These are phyloP conservation scores for Nixonia krombeini DNA, from an alignment of 1,140 invertebrate genomes.

Conservation along the genomic window DNA sequence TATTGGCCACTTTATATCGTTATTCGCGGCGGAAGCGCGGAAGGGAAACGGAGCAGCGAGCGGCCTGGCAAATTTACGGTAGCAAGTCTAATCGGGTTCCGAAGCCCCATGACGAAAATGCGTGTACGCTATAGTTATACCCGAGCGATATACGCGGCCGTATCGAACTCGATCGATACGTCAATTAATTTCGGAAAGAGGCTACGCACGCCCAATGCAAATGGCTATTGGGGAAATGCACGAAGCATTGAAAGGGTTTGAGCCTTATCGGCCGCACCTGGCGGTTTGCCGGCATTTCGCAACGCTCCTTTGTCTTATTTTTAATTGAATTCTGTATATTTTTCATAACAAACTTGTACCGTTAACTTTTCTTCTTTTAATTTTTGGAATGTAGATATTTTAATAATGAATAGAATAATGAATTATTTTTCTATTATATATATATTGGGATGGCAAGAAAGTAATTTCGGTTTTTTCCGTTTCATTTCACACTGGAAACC, in stretches of 20 bases:
- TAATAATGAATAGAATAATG: too few relatives aligned
- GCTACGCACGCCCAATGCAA: constrained; percentile 51
- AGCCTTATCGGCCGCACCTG: constrained; percentile 45
- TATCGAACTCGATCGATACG: constrained; percentile 56
- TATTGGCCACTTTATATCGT: constrained; percentile 38
- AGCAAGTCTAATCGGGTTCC: constrained; percentile 37
- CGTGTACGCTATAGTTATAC: constrained; percentile 21
- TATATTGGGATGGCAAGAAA: too few relatives aligned
- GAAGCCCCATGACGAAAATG: constrained; percentile 43
- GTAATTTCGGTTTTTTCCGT: too few relatives aligned
- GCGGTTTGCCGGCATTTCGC: constrained; percentile 22
- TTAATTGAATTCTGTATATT: not conserved
- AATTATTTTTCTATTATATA: too few relatives aligned
- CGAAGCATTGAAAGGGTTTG: constrained; percentile 39
- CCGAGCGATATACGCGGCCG: constrained; percentile 15
- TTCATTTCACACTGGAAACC: too few relatives aligned
- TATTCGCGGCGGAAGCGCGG: constrained; percentile 24
- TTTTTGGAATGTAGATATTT: too few relatives aligned
- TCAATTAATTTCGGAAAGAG: constrained; percentile 65
- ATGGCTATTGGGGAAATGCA: constrained; percentile 35
- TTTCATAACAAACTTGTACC: too few relatives aligned
- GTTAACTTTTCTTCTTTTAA: too few relatives aligned
- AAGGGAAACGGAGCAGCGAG: constrained; percentile 22
- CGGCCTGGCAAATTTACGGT: constrained; percentile 35
- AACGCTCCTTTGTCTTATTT: constrained; percentile 11